Evolutionary conservation across 1,140 invertebrate genomes (phyloP), one percentile per base, ranked within the genome.

Genomic region (Drosophila littoralis): DNA sequence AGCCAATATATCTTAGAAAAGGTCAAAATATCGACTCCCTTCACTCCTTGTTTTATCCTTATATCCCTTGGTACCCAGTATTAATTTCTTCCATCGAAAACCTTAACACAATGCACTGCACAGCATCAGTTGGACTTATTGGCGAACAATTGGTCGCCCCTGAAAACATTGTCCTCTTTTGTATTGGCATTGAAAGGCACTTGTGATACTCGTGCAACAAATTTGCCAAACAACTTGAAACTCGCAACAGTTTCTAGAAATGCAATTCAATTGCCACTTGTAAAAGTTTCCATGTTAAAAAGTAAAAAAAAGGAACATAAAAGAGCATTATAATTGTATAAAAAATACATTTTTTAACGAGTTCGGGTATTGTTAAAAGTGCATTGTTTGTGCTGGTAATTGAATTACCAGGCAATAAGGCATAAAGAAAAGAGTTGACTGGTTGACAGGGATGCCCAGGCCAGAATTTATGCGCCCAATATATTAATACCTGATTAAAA

Each of bases 161-260:
- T 55, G 40, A 15, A 33, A 60, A 33, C 15, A 43, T 36, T 70
- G 32, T 59, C 15, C 17, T 35, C 32, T 15, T 17, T 13, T 40
- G 7, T 15, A 7, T 61, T 36, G 43, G 22, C 38, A 60, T 61
- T 59, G 50, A 74, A 45, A 46, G 17, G 55, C 55, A 61, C 71
- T 74, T 68, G n/a, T 32, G 45, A 32, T 52, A 15, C 55, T 59
- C 55, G 46, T 59, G 50, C 42, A 61, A 36, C 70, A 74, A 71
- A 57, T 65, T 51, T 71, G 45, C 52, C 67, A 71, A 71, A 50
- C 65, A 74, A 74, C 71, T 74, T 61, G 57, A 69, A 74, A 69
- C 57, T 61, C 55, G 71, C 65, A 51, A 74, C 64, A 55, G 71
- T 74, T 69, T 33, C 71, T 74, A 74, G 61, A 63, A 61, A 55